phyloP scores from a whole-genome alignment of 2,113 vertebrate species.

The Hystrix cristata region DNA sequence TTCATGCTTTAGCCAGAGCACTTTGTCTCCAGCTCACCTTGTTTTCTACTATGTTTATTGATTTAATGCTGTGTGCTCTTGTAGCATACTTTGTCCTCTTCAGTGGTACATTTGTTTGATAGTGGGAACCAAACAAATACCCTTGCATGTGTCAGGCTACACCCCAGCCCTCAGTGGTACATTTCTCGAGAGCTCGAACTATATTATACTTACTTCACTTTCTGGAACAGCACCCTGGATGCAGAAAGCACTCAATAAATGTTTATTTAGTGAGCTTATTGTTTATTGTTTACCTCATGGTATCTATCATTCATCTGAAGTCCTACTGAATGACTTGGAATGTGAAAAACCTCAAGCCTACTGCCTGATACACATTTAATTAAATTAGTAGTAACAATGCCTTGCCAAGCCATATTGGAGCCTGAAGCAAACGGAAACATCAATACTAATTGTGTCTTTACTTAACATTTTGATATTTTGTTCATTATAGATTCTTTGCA shows the following conservation, averaged over 20 bases:
- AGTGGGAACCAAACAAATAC: neutral
- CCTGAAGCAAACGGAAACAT: neutral
- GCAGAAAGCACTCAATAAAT: neutral
- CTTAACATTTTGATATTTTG: constrained; percentile 33
- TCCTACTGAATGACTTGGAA: neutral
- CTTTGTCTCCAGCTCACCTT: neutral
- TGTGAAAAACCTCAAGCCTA: neutral
- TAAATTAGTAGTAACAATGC: neutral
- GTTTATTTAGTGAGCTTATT: neutral
- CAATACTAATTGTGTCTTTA: neutral
- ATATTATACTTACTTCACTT: constrained; percentile 15
- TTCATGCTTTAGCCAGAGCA: neutral
- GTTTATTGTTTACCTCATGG: neutral
- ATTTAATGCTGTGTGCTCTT: neutral
- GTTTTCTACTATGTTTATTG: neutral
- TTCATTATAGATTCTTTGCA: neutral
- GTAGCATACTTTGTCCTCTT: neutral
- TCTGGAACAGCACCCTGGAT: neutral
- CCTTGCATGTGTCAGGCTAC: neutral
- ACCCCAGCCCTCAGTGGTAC: neutral
- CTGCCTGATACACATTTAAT: neutral
- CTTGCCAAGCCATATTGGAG: neutral
- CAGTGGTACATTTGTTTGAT: neutral
- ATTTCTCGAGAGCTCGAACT: neutral
- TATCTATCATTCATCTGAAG: neutral